phyloP scores from a whole-genome alignment of 2,797 vertebrate genomes.

The Otus scops region DNA sequence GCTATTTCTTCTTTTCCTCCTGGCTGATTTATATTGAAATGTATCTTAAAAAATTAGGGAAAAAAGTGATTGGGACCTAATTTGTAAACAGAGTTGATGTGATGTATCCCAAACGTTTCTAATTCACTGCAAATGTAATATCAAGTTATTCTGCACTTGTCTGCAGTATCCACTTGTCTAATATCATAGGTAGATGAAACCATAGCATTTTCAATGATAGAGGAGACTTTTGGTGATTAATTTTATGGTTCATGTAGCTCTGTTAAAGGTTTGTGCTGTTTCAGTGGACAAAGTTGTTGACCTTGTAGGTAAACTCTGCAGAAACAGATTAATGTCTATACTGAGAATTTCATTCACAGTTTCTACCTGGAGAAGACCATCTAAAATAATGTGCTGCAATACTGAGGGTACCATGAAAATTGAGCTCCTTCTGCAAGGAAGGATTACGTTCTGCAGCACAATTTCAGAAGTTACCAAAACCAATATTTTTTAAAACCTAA shows the following conservation, averaged over 20 bases:
- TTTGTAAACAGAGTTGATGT: neutral
- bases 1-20: neutral
- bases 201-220: neutral
- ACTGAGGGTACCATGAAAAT: neutral
- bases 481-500: neutral
- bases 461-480: neutral
- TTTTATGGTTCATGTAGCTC: neutral
- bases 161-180: neutral
- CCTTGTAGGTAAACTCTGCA: neutral
- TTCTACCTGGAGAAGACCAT: neutral
- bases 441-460: neutral
- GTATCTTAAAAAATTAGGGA: accelerated
- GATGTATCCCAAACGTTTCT: neutral
- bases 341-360: neutral
- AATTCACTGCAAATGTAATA: neutral
- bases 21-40: neutral
- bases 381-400: neutral
- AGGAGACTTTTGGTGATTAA: neutral
- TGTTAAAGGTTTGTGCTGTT: neutral
- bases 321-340: neutral
- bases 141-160: neutral
- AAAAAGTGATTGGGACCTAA: neutral
- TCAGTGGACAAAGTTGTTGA: neutral
- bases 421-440: neutral
- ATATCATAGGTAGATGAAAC: neutral